Base-by-base conservation (phyloP, 2,888 invertebrate species). In the Calliphora vomitoria region DNA sequence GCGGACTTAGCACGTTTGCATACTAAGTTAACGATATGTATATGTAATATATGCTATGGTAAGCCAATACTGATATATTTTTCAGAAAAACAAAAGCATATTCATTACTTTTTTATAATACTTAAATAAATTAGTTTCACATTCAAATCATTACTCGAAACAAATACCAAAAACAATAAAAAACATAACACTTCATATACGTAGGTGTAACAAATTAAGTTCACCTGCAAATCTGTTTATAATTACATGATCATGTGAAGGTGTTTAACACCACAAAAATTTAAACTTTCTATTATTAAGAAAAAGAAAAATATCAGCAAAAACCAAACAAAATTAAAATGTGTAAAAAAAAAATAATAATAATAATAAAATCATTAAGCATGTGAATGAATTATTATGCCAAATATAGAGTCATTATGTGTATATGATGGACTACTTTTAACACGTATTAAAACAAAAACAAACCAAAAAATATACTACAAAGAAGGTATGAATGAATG, bases 241-340 rank as follows among this genome's bases (percentile, higher is more conserved):
- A 81, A 85, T 76, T 76, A 85, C 62, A 38, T 47, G 47, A 76
- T 71, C 75, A 81, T 81, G 81, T 25, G 64, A 85, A 76, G 85
- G 81, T 85, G 85, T 71, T 72, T 68, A 58, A 76, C 81, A 72
- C 66, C 50, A 53, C 8, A 41, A 74, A 74, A 35, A 69, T 25
- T 69, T n/a, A 18, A 82, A 75, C 74, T 82, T 82, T 82, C 82
- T 44, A 74, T 8, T 20, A 74, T 31, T 55, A 71, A 50, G 44
- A 69, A n/a, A 20, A 35, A 8, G 13, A 18, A 8, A 25, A 62
- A 18, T 8, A 64, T 4, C 35, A 6, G 35, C 35, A 83, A 64
- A 71, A 15, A n/a, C 15, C 15, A 44, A 74, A 82, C 15, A 35
- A 66, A 75, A 18, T 38, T 50, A 47, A 38, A 75, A 72, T 74